Evolutionary conservation across 2,888 invertebrate species (phyloP), one percentile per base, ranked within the genome.

Genomic region (Drosophila affinis): DNA sequence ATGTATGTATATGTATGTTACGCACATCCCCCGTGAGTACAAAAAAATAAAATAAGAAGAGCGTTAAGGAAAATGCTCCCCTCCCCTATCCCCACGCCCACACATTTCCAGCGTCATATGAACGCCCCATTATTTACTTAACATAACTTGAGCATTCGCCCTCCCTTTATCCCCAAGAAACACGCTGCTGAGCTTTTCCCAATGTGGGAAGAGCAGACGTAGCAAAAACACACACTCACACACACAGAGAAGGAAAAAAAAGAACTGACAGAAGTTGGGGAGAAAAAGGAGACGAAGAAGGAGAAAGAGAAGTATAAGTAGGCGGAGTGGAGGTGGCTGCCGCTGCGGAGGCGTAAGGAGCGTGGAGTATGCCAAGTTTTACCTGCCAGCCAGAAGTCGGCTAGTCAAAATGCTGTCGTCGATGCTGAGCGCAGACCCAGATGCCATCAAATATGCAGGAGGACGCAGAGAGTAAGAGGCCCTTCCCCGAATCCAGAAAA

Each of bases 91-190:
- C 39, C 57, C 47, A 48, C 64, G 56, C 67, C 62, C 74, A 57
- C 59, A 63, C 63, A 57, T 47, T 64, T 58, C 65, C 74, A 75
- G 75, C 76, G 78, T 84, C 83, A 87, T 85, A 84, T 84, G 83
- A 86, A 87, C 88, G 87, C 88, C 84, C 86, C 88, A 88, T 87
- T 87, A 87, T 87, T 87, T 87, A 87, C 88, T 88, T 87, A 87
- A 88, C 87, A 83, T 81, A 85, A 85, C 85, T 88, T 88, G 87
- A 87, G 88, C 83, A 87, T 79, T 78, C 75, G 74, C 78, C 75
- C 68, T 68, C 39, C 14, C 52, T 48, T 39, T 14, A 49, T 27
- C 39, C 70, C 21, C 27, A 53, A 34, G 59, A 47, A 64, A 67
- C 44, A 59, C 21, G 32, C 18, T 39, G 7, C 57, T 32, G 18